phyloP scores from a whole-genome alignment of 2,888 invertebrate species.

The Alitta virens region DNA sequence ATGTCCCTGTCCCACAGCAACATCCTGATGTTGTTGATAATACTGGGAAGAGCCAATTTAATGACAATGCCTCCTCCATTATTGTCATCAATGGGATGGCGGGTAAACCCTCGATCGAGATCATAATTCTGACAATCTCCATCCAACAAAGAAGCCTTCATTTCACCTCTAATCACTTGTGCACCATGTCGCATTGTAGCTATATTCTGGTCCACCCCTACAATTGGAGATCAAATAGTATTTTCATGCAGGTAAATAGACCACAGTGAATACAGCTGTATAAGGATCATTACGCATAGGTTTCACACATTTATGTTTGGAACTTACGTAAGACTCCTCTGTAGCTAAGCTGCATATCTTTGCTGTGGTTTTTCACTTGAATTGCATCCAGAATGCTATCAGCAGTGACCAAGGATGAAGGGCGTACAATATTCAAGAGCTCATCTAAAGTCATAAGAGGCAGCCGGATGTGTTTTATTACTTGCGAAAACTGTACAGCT shows the following conservation, averaged over 20 bases:
- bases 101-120: constrained; percentile 82
- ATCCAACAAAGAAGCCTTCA: constrained; percentile 82
- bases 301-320: neutral
- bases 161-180: constrained; percentile 85
- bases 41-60: constrained; percentile 71
- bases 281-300: neutral
- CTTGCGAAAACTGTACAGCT: constrained; percentile 1
- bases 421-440: constrained; percentile 82
- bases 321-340: constrained; percentile 64
- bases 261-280: too few relatives aligned
- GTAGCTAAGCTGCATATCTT: constrained; percentile 77
- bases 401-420: constrained; percentile 80
- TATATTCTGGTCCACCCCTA: constrained; percentile 88
- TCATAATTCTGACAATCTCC: constrained; percentile 67
- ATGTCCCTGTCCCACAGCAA: constrained; percentile 92
- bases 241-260: neutral
- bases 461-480: constrained; percentile 65
- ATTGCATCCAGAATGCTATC: constrained; percentile 94
- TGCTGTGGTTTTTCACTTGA: constrained; percentile 76
- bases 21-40: constrained; percentile 90
- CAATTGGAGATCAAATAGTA: too few relatives aligned
- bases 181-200: constrained; percentile 79
- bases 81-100: constrained; percentile 78
- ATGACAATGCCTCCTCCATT: constrained; percentile 77
- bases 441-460: constrained; percentile 86